These are phyloP conservation scores for Labrus mixtus DNA, from an alignment of 2,113 vertebrate genomes.

Conservation along the genomic window DNA sequence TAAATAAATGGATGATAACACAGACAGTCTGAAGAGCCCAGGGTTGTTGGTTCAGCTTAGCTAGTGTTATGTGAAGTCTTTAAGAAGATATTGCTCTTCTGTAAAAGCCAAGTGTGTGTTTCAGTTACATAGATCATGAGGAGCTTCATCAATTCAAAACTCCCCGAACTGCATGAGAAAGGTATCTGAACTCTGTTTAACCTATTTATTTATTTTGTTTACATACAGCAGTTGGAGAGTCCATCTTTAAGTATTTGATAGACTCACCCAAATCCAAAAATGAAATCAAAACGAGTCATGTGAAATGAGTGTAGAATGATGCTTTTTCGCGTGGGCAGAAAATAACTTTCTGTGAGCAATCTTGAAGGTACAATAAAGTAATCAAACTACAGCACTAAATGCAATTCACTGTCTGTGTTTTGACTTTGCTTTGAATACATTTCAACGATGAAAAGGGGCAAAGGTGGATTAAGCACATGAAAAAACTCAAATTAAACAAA, in stretches of 20 bases:
- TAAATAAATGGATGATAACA: constrained; percentile 41
- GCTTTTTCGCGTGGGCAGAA: constrained; percentile 22
- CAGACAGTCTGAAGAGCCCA: constrained; percentile 19
- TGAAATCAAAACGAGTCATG: constrained; percentile 27
- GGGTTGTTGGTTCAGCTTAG: constrained; percentile 64
- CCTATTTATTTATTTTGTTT: constrained; percentile 29
- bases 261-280: constrained; percentile 8
- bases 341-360: not conserved
- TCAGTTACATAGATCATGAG: constrained; percentile 46
- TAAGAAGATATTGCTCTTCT: constrained; percentile 11
- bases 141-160: constrained; percentile 35
- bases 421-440: not conserved
- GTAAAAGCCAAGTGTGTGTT: constrained; percentile 45
- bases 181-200: not conserved
- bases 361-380: constrained; percentile 34
- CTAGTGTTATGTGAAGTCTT: constrained; percentile 14
- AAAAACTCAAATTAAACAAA: constrained; percentile 46
- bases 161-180: constrained; percentile 27
- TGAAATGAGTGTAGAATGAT: constrained; percentile 14
- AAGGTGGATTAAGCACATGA: constrained; percentile 33
- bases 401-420: constrained; percentile 13
- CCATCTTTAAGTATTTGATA: not conserved
- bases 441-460: constrained; percentile 22
- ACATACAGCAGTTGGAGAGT: not conserved
- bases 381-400: constrained; percentile 1